These are phyloP conservation scores for Tychaedon coryphoeus DNA, from an alignment of 2,113 vertebrate species.

Conservation along the genomic window DNA sequence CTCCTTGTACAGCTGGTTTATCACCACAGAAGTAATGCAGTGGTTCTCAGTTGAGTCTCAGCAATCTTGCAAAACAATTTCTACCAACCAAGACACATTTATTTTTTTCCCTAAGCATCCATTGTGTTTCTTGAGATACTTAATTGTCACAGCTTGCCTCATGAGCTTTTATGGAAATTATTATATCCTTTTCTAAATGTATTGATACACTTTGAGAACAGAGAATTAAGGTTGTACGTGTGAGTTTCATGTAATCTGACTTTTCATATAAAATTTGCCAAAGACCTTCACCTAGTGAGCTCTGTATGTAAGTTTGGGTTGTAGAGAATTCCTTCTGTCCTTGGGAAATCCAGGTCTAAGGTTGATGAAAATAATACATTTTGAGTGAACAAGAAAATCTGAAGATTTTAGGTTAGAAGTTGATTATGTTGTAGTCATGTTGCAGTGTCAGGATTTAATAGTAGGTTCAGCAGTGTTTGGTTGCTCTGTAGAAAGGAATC, in stretches of 20 bases:
- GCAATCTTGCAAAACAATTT: not conserved
- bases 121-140: not conserved
- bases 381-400: not conserved
- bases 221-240: not conserved
- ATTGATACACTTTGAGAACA: not conserved
- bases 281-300: not conserved
- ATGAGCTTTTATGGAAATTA: not conserved
- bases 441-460: not conserved
- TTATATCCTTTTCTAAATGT: not conserved
- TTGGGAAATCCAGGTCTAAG: not conserved
- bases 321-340: not conserved
- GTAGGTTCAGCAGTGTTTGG: not conserved
- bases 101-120: not conserved
- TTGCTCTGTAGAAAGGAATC: not conserved
- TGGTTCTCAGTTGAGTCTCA: not conserved
- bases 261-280: not conserved
- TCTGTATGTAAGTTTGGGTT: not conserved
- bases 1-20: not conserved
- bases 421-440: not conserved
- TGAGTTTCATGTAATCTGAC: not conserved
- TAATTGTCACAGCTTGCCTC: not conserved
- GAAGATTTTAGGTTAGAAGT: not conserved
- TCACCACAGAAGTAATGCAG: not conserved
- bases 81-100: not conserved
- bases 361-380: not conserved